Conservation (phyloP, 2,113 vertebrate species). For the Thalassoma bifasciatum region DNA sequence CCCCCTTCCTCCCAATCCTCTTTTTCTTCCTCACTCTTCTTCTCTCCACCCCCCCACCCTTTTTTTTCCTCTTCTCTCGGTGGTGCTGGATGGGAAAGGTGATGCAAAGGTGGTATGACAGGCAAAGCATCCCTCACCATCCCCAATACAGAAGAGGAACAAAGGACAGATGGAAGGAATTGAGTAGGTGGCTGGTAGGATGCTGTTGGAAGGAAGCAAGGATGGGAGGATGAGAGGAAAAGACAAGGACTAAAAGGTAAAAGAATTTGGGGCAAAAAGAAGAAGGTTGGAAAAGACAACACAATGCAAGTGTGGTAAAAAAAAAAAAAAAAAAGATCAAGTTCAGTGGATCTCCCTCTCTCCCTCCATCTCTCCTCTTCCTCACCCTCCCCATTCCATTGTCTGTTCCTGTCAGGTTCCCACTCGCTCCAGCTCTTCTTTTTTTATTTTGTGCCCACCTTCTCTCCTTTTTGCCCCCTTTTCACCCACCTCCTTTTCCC, state of each 20-base stretch:
- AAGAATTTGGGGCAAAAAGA: conserved; percentile 30
- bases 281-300: conserved; percentile 37
- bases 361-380: conserved; percentile 42
- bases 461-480: conserved; percentile 49
- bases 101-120: conserved; percentile 91
- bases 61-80: conserved; percentile 28
- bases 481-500: conserved; percentile 61
- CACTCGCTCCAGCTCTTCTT: conserved; percentile 75
- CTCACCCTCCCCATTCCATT: conserved; percentile 38
- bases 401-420: conserved; percentile 84
- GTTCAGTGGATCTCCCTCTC: conserved; percentile 52
- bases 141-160: conserved; percentile 79
- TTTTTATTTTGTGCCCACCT: conserved; percentile 17
- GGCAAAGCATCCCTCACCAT: conserved; percentile 87
- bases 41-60: conserved; percentile 17
- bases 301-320: conserved; percentile 42
- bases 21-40: conserved; percentile 26
- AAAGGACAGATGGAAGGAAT: conserved; percentile 58
- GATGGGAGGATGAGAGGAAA: conserved; percentile 48
- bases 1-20: conserved; percentile 17
- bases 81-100: conserved; percentile 75
- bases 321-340: conserved; percentile 33
- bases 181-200: conserved; percentile 44
- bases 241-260: conserved; percentile 18
- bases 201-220: conserved; percentile 34